Evolutionary conservation across 2,113 vertebrate species (phyloP).

Genomic region (Catharus minimus): DNA sequence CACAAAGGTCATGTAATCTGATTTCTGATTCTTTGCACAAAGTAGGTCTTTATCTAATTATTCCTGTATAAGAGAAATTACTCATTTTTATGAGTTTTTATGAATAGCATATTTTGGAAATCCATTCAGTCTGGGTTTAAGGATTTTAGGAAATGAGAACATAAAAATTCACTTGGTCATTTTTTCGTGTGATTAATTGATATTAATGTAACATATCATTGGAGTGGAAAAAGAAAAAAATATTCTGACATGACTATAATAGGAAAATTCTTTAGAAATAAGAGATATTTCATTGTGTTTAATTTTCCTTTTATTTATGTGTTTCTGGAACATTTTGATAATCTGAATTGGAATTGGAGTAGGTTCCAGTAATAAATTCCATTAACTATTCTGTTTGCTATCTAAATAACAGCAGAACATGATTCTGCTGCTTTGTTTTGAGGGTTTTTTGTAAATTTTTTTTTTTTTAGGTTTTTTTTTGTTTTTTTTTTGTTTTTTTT

Average conservation of each 20-base stretch:
- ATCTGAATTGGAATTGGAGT: background rate
- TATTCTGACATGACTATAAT: background rate
- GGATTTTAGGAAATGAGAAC: background rate
- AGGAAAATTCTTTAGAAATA: background rate
- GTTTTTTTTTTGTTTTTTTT: fast-evolving
- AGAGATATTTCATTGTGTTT: background rate
- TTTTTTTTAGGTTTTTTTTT: fast-evolving
- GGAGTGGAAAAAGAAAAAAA: background rate
- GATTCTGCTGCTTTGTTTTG: background rate
- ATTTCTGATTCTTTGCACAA: background rate
- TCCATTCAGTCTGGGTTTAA: background rate
- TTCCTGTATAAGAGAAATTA: background rate
- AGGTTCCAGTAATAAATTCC: background rate
- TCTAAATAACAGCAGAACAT: background rate
- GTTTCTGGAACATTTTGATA: background rate
- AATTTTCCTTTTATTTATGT: background rate
- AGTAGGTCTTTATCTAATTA: background rate
- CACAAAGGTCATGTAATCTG: background rate
- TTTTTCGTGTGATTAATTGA: background rate
- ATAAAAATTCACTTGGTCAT: background rate
- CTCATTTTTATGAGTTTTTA: background rate
- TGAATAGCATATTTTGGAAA: background rate
- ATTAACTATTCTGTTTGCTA: background rate
- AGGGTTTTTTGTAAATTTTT: background rate
- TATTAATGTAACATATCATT: background rate